These are phyloP conservation scores for Salvelinus namaycush DNA, from an alignment of 2,113 vertebrate species.

Conservation along the genomic window DNA sequence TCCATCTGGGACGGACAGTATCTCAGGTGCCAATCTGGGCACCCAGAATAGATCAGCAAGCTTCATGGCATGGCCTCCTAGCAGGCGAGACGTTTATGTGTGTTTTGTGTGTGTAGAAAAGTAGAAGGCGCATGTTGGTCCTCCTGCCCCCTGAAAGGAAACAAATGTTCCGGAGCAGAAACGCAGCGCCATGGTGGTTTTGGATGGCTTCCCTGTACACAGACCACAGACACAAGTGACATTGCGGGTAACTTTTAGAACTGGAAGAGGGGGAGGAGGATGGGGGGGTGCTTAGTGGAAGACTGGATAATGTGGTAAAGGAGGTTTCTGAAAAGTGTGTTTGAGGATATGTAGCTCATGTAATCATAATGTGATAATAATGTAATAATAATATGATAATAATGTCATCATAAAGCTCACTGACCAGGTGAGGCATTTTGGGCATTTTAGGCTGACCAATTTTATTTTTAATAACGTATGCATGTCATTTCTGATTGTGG, in stretches of 20 bases:
- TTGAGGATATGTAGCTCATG: no score
- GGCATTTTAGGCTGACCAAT: no score
- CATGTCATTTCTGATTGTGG: no score
- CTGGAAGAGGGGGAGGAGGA: conserved; percentile 18
- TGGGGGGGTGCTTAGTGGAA: conserved; percentile 49
- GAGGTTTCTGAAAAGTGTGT: background rate
- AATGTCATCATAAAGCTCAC: no score
- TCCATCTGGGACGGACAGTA: conserved; percentile 4
- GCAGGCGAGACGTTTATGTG: conserved; percentile 33
- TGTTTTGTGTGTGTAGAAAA: conserved; percentile 34
- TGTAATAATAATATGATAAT: no score
- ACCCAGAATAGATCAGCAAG: conserved; percentile 72
- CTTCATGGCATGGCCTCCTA: conserved; percentile 37
- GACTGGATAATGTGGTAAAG: conserved; percentile 42
- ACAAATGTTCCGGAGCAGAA: conserved; percentile 70
- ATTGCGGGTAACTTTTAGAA: conserved; percentile 46
- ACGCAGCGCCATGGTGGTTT: conserved; percentile 43
- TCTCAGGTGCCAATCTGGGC: conserved; percentile 69
- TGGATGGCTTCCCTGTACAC: conserved; percentile 56
- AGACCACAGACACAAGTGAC: conserved; percentile 41
- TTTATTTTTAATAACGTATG: no score
- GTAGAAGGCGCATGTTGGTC: conserved; percentile 55
- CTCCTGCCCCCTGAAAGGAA: conserved; percentile 56
- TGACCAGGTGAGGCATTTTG: no score
- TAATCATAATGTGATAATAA: no score